Base-by-base conservation (phyloP, 2,797 vertebrate species). In the Holocentrus rufus region DNA sequence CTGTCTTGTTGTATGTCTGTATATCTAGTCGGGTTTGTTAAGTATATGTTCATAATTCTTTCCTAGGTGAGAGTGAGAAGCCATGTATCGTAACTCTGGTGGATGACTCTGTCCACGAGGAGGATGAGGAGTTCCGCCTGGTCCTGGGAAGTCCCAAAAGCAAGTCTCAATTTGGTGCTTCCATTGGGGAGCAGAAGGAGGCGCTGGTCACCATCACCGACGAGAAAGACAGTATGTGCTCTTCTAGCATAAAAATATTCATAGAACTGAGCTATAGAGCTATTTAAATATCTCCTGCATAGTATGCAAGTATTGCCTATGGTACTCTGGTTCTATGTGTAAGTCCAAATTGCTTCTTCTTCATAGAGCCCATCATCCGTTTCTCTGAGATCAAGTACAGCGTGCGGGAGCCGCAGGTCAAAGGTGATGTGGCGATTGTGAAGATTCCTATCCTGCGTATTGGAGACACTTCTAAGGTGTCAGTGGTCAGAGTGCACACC, bases 351-450 rank as follows among this genome's bases (percentile, higher is more conserved):
- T 74, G 15, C 11, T 30, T 39, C 27, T 42, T 71, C 27, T 77
- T 11, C 87, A 15, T 78, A 96, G 95, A 95, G 85, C 84, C 95
- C 54, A 91, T 96, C 79, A 96, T 96, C 81, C 94, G 90, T 74
- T 96, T 97, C 82, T 94, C 94, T 27, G 94, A 96, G 91, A 93
- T 95, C 61, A 96, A 95, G 86, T 95, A 94, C 87, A 96, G 93
- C 18, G 86, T 96, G 46, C 93, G 91, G 74, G 95, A 97, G 76
- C 95, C 96, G 10, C 94, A 94, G 79, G 89, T 92, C 30, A 90
- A 92, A 72, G 94, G 95, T 2, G 90, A 94, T 14, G 50, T 91
- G 13, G 91, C 93, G 1, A 60, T 92, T 6, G 92, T 95, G 31
- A 95, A 90, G 87, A 95, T 96, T 82, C 93, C 94, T 15, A 88